These are phyloP conservation scores for Strix aluco DNA, from an alignment of 2,113 vertebrate genomes.

Conservation along the genomic window DNA sequence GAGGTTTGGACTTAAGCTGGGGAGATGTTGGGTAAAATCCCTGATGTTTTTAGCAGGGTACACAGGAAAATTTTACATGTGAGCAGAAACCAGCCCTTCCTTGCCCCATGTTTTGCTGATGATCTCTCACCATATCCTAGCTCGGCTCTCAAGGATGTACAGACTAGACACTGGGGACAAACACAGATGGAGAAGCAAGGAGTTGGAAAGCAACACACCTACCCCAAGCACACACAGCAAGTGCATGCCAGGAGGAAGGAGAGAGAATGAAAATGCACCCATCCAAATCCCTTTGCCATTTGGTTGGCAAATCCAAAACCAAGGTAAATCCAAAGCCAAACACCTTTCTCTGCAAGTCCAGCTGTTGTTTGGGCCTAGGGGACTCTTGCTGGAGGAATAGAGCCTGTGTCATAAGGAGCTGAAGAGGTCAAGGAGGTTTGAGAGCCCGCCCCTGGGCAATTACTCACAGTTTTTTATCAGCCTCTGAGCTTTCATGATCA, in stretches of 20 bases:
- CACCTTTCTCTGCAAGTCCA: neutral
- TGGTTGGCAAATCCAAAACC: neutral
- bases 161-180: neutral
- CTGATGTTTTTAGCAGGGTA: neutral
- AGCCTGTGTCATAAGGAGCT: neutral
- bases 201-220: neutral
- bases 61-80: rapidly evolving
- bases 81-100: neutral
- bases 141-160: neutral
- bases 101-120: neutral
- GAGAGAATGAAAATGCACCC: neutral
- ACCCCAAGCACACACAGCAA: neutral
- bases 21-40: neutral
- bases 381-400: neutral
- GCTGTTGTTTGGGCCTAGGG: neutral
- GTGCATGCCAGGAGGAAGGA: neutral
- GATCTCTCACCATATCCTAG: neutral
- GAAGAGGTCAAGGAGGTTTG: neutral
- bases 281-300: neutral
- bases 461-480: neutral
- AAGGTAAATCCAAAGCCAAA: neutral
- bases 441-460: neutral
- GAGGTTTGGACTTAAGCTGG: neutral
- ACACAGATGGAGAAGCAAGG: neutral
- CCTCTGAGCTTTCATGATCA: neutral